Evolutionary conservation across 2,888 invertebrate genomes (phyloP), one percentile per base, ranked within the genome.

Genomic region (Liposcelis brunnea): DNA sequence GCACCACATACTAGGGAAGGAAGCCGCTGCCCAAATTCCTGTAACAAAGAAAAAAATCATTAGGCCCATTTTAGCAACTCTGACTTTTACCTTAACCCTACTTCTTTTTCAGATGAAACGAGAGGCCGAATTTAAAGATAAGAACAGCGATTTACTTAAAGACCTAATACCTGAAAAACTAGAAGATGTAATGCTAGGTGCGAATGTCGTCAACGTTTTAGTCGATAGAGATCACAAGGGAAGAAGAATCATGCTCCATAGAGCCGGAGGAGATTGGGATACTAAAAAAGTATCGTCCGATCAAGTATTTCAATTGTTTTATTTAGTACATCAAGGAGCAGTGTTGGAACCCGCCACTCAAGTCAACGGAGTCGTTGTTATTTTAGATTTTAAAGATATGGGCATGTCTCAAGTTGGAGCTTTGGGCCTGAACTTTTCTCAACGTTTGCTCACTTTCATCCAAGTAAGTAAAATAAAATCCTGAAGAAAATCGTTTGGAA

Each of bases 41-140:
- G n/a, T n/a, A n/a, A n/a, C n/a, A n/a, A n/a, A n/a, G n/a, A n/a
- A n/a, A n/a, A n/a, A n/a, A n/a, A n/a, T n/a, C n/a, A n/a, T n/a
- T n/a, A n/a, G n/a, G n/a, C n/a, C n/a, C n/a, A n/a, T n/a, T n/a
- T n/a, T n/a, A n/a, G n/a, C n/a, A n/a, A n/a, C n/a, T n/a, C n/a
- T n/a, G n/a, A n/a, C n/a, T n/a, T n/a, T n/a, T n/a, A n/a, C n/a
- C n/a, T n/a, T n/a, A n/a, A n/a, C n/a, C n/a, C n/a, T n/a, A n/a
- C n/a, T n/a, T n/a, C n/a, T n/a, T n/a, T n/a, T n/a, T n/a, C n/a
- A 83, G 77, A 80, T 87, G 80, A 77, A 77, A 58, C 71, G 81
- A 48, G 70, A 76, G 43, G 80, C 83, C 2, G 74, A 74, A 49
- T 86, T 86, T 61, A 82, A 76, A 57, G 72, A 75, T 40, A 80